Evolutionary conservation across 2,888 invertebrate genomes (phyloP).

Genomic region (Drosophila borealis): DNA sequence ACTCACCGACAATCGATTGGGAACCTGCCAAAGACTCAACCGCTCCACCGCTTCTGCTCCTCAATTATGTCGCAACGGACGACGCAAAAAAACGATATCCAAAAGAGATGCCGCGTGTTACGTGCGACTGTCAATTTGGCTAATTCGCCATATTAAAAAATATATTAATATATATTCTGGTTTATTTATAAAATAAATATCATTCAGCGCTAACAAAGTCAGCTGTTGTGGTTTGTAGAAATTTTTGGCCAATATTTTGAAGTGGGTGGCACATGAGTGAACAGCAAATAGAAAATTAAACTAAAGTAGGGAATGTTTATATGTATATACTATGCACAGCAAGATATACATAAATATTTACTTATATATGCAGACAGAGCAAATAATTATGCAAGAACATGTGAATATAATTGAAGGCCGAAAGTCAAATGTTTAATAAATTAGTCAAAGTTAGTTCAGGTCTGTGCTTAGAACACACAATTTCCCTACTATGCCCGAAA

Average conservation of each 20-base stretch:
- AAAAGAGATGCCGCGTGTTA: constrained; percentile 28
- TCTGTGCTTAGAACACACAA: neutral
- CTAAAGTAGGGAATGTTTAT: constrained; percentile 18
- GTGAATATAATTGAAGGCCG: constrained; percentile 10
- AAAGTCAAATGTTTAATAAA: constrained; percentile 6
- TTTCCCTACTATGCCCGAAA: neutral
- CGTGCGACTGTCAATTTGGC: constrained; percentile 44
- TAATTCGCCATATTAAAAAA: constrained; percentile 57
- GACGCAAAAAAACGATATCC: constrained; percentile 4
- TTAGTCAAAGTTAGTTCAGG: constrained; percentile 2
- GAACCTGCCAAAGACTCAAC: constrained; percentile 7
- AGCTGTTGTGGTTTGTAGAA: constrained; percentile 66
- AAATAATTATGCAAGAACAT: constrained; percentile 21
- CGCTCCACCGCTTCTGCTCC: neutral
- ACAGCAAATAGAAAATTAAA: constrained; percentile 9
- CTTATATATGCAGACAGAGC: constrained; percentile 5
- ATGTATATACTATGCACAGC: neutral
- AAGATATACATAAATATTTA: constrained; percentile 1
- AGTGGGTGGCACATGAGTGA: constrained; percentile 49
- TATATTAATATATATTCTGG: constrained; percentile 43
- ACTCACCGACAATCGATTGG: constrained; percentile 35
- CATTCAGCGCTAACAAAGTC: constrained; percentile 54
- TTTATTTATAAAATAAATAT: constrained; percentile 62
- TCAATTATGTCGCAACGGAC: constrained; percentile 5
- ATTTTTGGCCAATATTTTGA: constrained; percentile 19